phyloP scores from a whole-genome alignment of 2,113 vertebrate genomes.

The Oncorhynchus masou region DNA sequence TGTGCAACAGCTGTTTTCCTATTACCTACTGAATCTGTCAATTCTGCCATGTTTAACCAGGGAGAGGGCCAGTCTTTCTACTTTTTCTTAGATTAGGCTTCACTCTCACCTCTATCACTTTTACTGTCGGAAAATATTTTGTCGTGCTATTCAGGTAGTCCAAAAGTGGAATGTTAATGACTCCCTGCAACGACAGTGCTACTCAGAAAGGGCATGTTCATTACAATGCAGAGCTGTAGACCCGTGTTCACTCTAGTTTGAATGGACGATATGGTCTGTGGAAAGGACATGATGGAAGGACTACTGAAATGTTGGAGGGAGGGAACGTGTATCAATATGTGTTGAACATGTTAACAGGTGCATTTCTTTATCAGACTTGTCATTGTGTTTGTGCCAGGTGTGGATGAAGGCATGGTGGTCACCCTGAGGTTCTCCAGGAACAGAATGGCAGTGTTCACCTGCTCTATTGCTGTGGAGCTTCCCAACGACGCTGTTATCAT shows the following conservation, averaged over 20 bases:
- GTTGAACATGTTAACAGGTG: not conserved
- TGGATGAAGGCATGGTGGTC: conserved; percentile 72
- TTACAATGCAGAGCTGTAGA: not conserved
- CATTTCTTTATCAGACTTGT: not conserved
- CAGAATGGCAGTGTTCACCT: conserved; percentile 71
- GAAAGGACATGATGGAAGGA: not conserved
- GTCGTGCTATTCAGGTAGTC: conserved; percentile 6
- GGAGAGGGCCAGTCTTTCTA: not conserved
- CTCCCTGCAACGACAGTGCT: not conserved
- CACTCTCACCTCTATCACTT: not conserved
- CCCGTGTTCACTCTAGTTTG: not conserved
- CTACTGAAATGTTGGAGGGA: not conserved
- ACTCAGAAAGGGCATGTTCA: not conserved
- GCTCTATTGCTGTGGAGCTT: conserved; percentile 54
- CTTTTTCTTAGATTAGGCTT: not conserved
- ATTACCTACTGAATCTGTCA: not conserved
- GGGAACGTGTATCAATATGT: not conserved
- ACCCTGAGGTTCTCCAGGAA: conserved; percentile 72
- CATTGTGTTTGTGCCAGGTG: conserved; percentile 56
- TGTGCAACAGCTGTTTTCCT: not conserved
- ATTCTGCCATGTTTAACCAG: not conserved
- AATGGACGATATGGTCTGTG: not conserved
- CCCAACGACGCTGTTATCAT: conserved; percentile 68
- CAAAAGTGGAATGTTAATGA: not conserved
- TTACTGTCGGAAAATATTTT: not conserved